Evolutionary conservation across 2,888 invertebrate genomes (phyloP).

Genomic region (Ommatoiulus sabulosus): DNA sequence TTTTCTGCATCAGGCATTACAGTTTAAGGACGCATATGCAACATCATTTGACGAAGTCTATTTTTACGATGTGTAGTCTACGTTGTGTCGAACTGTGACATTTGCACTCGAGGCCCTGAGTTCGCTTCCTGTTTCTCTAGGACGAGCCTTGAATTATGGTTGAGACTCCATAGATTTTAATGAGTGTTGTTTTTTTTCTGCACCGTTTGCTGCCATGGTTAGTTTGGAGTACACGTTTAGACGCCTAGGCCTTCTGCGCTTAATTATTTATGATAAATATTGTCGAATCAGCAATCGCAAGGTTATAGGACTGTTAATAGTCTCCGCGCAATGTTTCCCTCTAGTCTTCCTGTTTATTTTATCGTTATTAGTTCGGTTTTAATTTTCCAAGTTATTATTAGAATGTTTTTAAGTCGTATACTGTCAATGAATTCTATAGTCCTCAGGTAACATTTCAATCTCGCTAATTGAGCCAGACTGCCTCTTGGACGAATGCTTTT

Average conservation of each 20-base stretch:
- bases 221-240: background rate
- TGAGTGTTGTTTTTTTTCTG: constrained; percentile 13
- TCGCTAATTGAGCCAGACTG: background rate
- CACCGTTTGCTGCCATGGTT: background rate
- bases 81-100: too few species aligned
- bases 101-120: background rate
- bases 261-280: constrained; percentile 20
- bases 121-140: background rate
- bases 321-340: background rate
- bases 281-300: background rate
- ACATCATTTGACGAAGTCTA: too few species aligned
- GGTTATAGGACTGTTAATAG: background rate
- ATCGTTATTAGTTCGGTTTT: background rate
- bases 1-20: too few species aligned
- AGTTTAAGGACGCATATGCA: too few species aligned
- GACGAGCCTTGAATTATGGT: background rate
- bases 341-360: background rate
- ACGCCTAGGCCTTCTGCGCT: background rate
- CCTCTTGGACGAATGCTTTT: background rate
- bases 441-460: background rate
- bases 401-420: background rate
- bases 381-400: too few species aligned
- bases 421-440: background rate
- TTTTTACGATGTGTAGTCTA: too few species aligned
- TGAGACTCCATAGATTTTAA: background rate